A percentile compares a stretch with the other conserved stretches of the same genome.
These are phyloP conservation scores for Phocoena sinus DNA, from an alignment of 2,113 vertebrate species.

Conservation along the genomic window DNA sequence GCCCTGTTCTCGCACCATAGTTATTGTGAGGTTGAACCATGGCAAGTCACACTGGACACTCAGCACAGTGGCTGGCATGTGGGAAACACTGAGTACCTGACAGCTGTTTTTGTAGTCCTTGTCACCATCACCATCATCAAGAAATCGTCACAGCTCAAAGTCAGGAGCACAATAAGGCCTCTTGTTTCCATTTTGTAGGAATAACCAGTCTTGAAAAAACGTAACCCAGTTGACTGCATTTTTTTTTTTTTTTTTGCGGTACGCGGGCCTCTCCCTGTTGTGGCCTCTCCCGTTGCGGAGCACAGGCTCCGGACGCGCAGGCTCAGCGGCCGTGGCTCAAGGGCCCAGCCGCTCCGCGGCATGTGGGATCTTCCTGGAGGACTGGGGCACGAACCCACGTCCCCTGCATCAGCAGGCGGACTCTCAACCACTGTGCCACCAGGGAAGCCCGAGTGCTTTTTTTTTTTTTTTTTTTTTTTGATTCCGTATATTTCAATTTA, in stretches of 20 bases:
- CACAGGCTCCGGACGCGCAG: too few species aligned
- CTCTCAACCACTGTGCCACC: too few species aligned
- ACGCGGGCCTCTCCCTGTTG: too few species aligned
- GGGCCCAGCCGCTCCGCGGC: too few species aligned
- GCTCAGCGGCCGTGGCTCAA: too few species aligned
- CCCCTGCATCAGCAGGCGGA: too few species aligned
- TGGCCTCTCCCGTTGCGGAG: too few species aligned
- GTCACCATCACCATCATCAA: neutral
- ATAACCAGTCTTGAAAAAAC: neutral
- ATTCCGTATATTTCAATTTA: neutral
- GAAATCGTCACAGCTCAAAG: neutral
- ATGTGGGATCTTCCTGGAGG: too few species aligned
- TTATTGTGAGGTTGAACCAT: neutral
- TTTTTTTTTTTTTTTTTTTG: neutral
- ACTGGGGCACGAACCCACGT: too few species aligned
- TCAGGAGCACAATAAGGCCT: neutral
- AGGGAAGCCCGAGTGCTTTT: neutral
- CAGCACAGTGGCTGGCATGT: fast-evolving
- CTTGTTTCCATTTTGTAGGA: neutral
- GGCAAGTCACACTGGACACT: fast-evolving
- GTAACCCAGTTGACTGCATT: neutral
- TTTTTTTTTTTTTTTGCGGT: too few species aligned
- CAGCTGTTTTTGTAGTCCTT: neutral
- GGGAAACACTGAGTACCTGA: neutral
- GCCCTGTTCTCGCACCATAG: neutral